Evolutionary conservation across 2,888 invertebrate species (phyloP).

Genomic region (Spilosoma lubricipeda): DNA sequence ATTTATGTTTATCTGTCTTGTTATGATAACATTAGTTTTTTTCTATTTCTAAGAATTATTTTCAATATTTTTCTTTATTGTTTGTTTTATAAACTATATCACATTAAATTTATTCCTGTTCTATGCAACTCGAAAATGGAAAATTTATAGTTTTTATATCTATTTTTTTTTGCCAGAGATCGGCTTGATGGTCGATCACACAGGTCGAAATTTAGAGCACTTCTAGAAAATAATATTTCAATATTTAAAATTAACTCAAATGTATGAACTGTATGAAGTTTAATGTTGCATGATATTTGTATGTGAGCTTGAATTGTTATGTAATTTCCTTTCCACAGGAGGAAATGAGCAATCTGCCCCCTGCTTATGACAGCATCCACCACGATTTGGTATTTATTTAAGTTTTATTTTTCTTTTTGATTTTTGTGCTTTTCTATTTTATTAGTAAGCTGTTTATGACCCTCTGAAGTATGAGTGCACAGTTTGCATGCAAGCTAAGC

Average conservation of each 20-base stretch:
- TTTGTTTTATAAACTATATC: neutral
- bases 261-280: no score
- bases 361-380: slow-evolving; percentile 90
- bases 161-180: no score
- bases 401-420: slow-evolving; percentile 27
- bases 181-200: no score
- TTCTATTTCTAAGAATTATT: no score
- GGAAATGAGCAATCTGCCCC: slow-evolving; percentile 88
- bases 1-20: no score
- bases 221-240: no score
- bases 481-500: neutral
- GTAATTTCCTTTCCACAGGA: slow-evolving; percentile 83
- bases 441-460: slow-evolving; percentile 5
- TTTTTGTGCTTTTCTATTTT: slow-evolving; percentile 31
- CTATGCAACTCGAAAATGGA: neutral
- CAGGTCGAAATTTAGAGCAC: no score
- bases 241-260: no score
- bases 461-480: neutral
- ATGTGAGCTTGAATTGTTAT: slow-evolving; percentile 34
- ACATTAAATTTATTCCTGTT: neutral
- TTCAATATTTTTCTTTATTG: no score
- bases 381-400: slow-evolving; percentile 90
- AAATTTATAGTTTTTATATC: no score
- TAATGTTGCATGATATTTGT: slow-evolving; percentile 21
- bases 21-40: no score